Conservation (phyloP, 2,888 invertebrate species). For the Girardia tigrina region DNA sequence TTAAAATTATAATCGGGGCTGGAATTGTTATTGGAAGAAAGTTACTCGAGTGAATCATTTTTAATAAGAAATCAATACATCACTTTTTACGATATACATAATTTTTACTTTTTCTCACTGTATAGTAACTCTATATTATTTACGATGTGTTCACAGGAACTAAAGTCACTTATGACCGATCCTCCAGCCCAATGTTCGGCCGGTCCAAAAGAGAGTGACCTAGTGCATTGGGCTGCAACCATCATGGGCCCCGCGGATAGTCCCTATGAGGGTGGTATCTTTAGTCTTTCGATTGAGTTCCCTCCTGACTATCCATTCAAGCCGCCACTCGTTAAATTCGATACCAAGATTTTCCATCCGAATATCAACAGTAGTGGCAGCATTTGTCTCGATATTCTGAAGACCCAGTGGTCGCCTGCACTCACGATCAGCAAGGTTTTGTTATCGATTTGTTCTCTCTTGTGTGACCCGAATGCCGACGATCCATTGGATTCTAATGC, state of each 20-base stretch:
- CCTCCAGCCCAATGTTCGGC: slow-evolving; percentile 99
- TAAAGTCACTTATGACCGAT: too few species aligned
- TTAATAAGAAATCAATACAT: too few species aligned
- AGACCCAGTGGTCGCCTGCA: slow-evolving; percentile 39
- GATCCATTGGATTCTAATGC: slow-evolving; percentile 99
- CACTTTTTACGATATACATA: too few species aligned
- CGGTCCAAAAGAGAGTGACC: slow-evolving; percentile 98
- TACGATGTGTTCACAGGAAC: too few species aligned
- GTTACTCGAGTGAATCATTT: too few species aligned
- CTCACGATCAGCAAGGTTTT: slow-evolving; percentile 55
- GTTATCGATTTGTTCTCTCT: slow-evolving; percentile 98
- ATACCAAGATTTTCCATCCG: slow-evolving; percentile 38
- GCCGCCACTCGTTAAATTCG: slow-evolving; percentile 57
- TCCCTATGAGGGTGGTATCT: slow-evolving; percentile 98
- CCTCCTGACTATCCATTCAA: slow-evolving; percentile 99
- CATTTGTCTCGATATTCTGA: slow-evolving; percentile 39
- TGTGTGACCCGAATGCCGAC: slow-evolving; percentile 99
- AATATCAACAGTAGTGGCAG: slow-evolving; percentile 39
- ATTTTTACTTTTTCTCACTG: too few species aligned
- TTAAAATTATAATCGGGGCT: too few species aligned
- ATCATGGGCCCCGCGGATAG: slow-evolving; percentile 99
- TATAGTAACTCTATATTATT: too few species aligned
- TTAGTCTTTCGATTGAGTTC: slow-evolving; percentile 98
- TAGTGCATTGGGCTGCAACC: slow-evolving; percentile 99
- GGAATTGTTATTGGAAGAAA: too few species aligned